Evolutionary conservation across 2,797 vertebrate genomes (phyloP), one percentile per base, ranked within the genome.

Genomic region (Pempheris klunzingeri): DNA sequence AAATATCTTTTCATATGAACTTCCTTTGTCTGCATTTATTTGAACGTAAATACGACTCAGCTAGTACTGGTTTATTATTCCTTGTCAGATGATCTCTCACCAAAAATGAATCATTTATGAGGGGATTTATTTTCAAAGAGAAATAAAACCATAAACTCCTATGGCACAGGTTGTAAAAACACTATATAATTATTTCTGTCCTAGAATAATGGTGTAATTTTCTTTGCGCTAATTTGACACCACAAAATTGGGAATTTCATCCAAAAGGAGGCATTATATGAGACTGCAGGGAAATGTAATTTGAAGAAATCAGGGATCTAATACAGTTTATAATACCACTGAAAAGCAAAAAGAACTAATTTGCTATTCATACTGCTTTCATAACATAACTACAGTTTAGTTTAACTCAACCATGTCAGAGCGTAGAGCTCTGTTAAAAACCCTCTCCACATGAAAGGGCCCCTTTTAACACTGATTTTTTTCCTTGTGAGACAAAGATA

Each of bases 241-340:
- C 78, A 82, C 85, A 92, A 93, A 94, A 95, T 92, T 89, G 89
- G 74, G 89, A 89, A 91, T 93, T 91, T 90, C 77, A 90, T 81
- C 82, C 75, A 85, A 88, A 88, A 90, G 74, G 82, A 83, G 71
- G 71, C 80, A 88, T 92, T 84, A 90, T 71, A 89, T 26, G 6
- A 78, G 77, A 82, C 83, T 80, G 77, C 77, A 78, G 87, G 87
- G 86, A 94, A 93, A 94, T 90, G 92, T 87, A 92, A 94, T 95
- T 93, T 93, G 89, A 88, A 81, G 83, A 94, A 94, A 94, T 93
- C 92, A 92, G 84, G 80, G 90, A 94, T 94, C 93, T 95, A 93
- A 95, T 95, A 93, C 86, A 84, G 91, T 94, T 92, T 93, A 91
- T 92, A 92, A 93, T 89, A 90, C 88, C 80, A 81, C 82, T 89